Conservation (phyloP, 1,140 invertebrate species). For the Sycophaga agraensis region DNA sequence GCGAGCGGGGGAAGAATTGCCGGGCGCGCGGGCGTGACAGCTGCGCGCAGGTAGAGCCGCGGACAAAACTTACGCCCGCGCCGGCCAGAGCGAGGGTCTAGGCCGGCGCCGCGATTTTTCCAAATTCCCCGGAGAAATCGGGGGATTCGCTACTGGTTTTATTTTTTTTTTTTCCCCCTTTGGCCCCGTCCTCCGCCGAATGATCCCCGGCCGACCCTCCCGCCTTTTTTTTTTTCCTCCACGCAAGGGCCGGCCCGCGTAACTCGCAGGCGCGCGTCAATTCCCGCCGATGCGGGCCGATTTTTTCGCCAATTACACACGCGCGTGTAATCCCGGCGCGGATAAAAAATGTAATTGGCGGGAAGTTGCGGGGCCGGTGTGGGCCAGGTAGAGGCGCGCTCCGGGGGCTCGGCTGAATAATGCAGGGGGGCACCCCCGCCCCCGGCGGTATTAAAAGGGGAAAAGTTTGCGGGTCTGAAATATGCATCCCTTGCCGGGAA, state of each 20-base stretch:
- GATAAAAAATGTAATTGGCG: conserved; percentile 17
- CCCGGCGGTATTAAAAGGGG: conserved; percentile 8
- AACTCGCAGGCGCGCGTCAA: too few relatives aligned
- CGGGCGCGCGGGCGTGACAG: too few relatives aligned
- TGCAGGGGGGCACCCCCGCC: conserved; percentile 21
- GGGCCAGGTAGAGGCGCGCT: too few relatives aligned
- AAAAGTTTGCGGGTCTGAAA: conserved; percentile 7
- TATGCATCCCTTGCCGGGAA: not conserved
- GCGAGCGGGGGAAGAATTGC: conserved; percentile 37
- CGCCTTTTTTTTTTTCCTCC: conserved; percentile 2
- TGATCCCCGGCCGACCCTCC: too few relatives aligned
- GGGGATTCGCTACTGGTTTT: conserved; percentile 36
- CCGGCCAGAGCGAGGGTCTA: too few relatives aligned
- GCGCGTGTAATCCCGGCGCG: too few relatives aligned
- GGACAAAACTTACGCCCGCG: too few relatives aligned
- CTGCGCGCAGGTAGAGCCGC: too few relatives aligned
- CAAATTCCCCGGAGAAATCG: conserved; percentile 50
- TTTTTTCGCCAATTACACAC: conserved; percentile 27
- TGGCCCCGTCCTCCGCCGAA: not conserved
- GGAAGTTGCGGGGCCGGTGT: conserved; percentile 21
- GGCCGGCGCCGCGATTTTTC: conserved; percentile 53
- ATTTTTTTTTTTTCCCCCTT: conserved; percentile 8
- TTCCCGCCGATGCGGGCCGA: conserved; percentile 4
- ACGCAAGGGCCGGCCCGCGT: too few relatives aligned
- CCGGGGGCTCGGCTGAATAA: conserved; percentile 34